Evolutionary conservation across 2,113 vertebrate species (phyloP).

Genomic region (Corythoichthys haematopterus): DNA sequence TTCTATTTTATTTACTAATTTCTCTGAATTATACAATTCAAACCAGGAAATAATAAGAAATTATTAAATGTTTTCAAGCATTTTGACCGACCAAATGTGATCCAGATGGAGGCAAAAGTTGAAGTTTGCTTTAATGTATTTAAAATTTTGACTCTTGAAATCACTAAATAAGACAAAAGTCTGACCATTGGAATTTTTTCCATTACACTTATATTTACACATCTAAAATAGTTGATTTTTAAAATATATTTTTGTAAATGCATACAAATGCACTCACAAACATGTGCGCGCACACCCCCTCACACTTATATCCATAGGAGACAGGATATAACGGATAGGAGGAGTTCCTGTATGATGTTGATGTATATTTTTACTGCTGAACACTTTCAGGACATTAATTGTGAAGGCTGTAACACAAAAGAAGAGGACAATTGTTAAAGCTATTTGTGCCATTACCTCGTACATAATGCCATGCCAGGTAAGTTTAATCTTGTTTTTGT

Average conservation of each 20-base stretch:
- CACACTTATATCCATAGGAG: not conserved
- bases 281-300: slow-evolving; percentile 2
- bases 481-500: slow-evolving; percentile 27
- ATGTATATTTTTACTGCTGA: slow-evolving; percentile 8
- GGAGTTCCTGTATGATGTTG: slow-evolving; percentile 2
- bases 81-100: no score
- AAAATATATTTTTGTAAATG: not conserved
- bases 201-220: not conserved
- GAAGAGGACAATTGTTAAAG: not conserved
- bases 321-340: not conserved
- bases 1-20: no score
- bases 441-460: not conserved
- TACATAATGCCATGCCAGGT: slow-evolving; percentile 22
- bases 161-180: not conserved
- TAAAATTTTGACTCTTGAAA: no score
- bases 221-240: not conserved
- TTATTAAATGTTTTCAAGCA: no score
- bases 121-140: no score
- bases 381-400: slow-evolving; percentile 3
- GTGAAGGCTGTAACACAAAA: not conserved
- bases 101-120: no score
- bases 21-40: no score
- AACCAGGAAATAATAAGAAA: no score
- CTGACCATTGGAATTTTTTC: not conserved
- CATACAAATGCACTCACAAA: not conserved